Conservation (phyloP, 1,140 invertebrate genomes). For the Microplitis demolitor region DNA sequence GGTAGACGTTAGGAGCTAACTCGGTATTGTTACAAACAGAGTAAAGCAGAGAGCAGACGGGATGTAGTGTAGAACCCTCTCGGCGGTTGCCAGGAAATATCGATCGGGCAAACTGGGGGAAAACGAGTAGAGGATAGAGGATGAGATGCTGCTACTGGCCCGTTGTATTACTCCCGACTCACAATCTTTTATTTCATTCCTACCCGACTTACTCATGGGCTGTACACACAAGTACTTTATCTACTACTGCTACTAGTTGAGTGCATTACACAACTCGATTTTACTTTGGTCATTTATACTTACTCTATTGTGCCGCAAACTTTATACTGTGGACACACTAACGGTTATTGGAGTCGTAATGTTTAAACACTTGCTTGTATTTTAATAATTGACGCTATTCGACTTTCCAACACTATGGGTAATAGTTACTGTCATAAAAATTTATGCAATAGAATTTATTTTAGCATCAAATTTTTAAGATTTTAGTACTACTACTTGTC, state of each 20-base stretch:
- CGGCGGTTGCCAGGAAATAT: constrained; percentile 54
- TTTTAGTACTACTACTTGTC: too few species aligned
- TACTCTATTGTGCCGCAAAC: constrained; percentile 30
- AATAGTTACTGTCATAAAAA: too few species aligned
- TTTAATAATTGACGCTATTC: too few species aligned
- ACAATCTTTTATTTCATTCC: constrained; percentile 20
- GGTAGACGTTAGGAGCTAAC: constrained; percentile 40
- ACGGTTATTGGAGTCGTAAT: too few species aligned
- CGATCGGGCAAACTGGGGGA: constrained; percentile 42
- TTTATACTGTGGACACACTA: too few species aligned
- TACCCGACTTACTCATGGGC: not conserved
- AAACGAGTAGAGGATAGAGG: constrained; percentile 15
- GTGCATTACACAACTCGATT: not conserved
- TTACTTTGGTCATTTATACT: constrained; percentile 20
- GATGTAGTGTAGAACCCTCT: constrained; percentile 35
- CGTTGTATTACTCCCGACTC: constrained; percentile 19
- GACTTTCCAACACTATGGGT: too few species aligned
- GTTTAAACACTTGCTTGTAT: too few species aligned
- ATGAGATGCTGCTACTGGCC: constrained; percentile 31
- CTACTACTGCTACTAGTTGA: constrained; percentile 15
- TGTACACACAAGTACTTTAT: constrained; percentile 36
- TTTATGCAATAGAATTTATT: too few species aligned
- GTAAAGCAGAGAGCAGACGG: constrained; percentile 32
- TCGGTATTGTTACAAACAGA: constrained; percentile 51
- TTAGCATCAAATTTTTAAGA: too few species aligned